phyloP scores from a whole-genome alignment of 2,888 invertebrate genomes.

The Argynnis bischoffii region DNA sequence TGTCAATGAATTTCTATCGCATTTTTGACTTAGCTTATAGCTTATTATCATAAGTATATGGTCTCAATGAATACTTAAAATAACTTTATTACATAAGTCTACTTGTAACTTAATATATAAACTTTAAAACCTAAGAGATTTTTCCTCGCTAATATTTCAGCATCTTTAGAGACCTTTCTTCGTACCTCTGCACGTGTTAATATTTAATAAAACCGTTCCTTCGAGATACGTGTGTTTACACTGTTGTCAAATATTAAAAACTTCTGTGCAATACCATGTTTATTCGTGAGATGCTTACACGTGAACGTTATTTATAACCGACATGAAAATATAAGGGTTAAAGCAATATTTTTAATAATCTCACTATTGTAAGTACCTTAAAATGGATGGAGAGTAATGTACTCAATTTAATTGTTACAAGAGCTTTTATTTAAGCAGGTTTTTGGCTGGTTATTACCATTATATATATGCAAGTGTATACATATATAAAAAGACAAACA shows the following conservation, averaged over 20 bases:
- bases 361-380: too few relatives aligned
- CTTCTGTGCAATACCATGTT: constrained; percentile 21
- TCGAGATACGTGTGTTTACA: constrained; percentile 41
- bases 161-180: constrained; percentile 24
- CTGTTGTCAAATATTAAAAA: constrained; percentile 44
- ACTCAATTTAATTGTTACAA: too few relatives aligned
- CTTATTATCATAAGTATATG: too few relatives aligned
- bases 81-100: too few relatives aligned
- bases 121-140: neutral
- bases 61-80: too few relatives aligned
- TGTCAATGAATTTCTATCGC: too few relatives aligned
- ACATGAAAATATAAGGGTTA: neutral
- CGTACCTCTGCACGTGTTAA: constrained; percentile 34
- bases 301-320: neutral
- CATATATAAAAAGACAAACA: too few relatives aligned
- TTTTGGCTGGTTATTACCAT: too few relatives aligned
- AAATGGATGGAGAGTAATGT: neutral
- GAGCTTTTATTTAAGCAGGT: too few relatives aligned
- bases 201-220: constrained; percentile 44
- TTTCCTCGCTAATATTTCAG: constrained; percentile 35
- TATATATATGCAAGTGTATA: too few relatives aligned
- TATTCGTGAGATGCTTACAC: constrained; percentile 2
- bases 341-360: neutral
- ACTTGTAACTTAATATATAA: too few relatives aligned
- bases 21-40: too few relatives aligned